Percentiles rank a stretch among this genome's conserved stretches.
These are phyloP conservation scores for Amblyjoppa fuscipennis DNA, from an alignment of 2,888 invertebrate species.

Conservation along the genomic window DNA sequence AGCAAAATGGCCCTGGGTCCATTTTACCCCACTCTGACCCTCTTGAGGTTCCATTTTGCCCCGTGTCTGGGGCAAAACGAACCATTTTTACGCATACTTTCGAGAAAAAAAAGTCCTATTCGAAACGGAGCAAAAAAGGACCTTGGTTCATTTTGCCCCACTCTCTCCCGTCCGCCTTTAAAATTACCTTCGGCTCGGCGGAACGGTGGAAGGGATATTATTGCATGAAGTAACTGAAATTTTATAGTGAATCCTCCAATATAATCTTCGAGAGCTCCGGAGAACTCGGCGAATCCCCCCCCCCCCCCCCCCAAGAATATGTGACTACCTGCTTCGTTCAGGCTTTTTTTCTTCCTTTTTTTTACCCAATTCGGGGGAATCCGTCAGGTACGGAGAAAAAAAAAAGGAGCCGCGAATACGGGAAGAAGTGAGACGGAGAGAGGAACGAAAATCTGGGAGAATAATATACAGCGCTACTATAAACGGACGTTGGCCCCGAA, in stretches of 20 bases:
- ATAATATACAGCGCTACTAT: conserved; percentile 64
- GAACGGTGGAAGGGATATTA: conserved; percentile 56
- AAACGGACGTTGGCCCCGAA: conserved; percentile 72
- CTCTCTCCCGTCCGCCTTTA: conserved; percentile 33
- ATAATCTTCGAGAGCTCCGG: conserved; percentile 61
- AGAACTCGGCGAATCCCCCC: conserved; percentile 47
- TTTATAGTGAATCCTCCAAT: conserved; percentile 80
- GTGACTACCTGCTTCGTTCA: conserved; percentile 80
- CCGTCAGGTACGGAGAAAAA: conserved; percentile 77
- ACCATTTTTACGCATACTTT: too few relatives aligned
- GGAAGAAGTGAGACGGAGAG: conserved; percentile 56
- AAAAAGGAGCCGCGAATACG: conserved; percentile 59
- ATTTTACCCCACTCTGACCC: too few relatives aligned
- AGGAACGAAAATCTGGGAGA: conserved; percentile 64
- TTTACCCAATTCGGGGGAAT: conserved; percentile 83
- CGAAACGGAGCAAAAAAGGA: too few relatives aligned
- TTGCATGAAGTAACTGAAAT: conserved; percentile 79
- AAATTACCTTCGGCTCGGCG: conserved; percentile 24
- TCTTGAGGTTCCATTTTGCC: too few relatives aligned
- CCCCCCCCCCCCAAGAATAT: conserved; percentile 64
- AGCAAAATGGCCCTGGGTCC: too few relatives aligned
- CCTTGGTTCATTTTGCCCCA: too few relatives aligned
- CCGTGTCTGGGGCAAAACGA: too few relatives aligned
- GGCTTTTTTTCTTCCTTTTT: conserved; percentile 69
- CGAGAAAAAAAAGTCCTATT: too few relatives aligned